These are phyloP conservation scores for Bambusicola thoracicus DNA, from an alignment of 2,113 vertebrate genomes.

Conservation along the genomic window DNA sequence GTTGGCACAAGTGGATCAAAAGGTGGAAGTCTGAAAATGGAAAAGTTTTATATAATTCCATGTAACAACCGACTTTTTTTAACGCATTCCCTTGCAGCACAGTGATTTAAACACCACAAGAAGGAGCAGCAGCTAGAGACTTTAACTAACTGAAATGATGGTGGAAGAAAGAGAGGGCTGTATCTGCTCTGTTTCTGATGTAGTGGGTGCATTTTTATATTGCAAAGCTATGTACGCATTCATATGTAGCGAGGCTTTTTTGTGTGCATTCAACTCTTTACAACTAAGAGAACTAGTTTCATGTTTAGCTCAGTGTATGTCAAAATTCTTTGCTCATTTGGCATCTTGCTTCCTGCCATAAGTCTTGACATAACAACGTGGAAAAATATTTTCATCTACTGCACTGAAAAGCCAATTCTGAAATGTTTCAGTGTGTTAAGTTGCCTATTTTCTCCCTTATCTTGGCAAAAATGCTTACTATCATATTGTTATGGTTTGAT, in stretches of 20 bases:
- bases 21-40: not conserved
- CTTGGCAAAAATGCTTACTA: not conserved
- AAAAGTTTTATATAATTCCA: not conserved
- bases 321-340: not conserved
- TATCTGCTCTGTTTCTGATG: not conserved
- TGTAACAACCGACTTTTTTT: not conserved
- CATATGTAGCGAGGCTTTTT: not conserved
- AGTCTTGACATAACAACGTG: not conserved
- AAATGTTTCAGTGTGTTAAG: not conserved
- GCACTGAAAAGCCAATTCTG: not conserved
- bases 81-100: not conserved
- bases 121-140: not conserved
- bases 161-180: not conserved
- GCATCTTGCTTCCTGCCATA: not conserved
- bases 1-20: not conserved
- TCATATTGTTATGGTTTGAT: not conserved
- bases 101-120: not conserved
- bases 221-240: not conserved
- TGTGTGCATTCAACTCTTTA: not conserved
- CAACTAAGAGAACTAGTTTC: not conserved
- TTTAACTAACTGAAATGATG: not conserved
- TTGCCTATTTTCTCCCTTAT: not conserved
- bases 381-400: constrained; percentile 20
- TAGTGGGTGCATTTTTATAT: not conserved
- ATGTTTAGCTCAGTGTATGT: not conserved